A percentile compares a stretch with the other conserved stretches of the same genome.
Evolutionary conservation across 2,888 invertebrate species (phyloP).

Genomic region (Cephonodes hylas): DNA sequence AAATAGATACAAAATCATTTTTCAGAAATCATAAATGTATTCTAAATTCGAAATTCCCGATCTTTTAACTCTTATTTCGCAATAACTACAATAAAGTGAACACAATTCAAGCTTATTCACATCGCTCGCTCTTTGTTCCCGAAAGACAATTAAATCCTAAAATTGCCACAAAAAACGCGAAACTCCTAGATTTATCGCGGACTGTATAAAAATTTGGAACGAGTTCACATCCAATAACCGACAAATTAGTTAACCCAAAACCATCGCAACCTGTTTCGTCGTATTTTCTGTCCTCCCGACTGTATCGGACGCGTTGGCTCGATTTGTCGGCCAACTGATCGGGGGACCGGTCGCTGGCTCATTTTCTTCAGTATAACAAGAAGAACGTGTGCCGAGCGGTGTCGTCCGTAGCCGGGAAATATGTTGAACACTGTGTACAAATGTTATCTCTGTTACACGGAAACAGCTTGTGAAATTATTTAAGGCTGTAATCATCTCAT

Average conservation of each 20-base stretch:
- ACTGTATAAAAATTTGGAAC: not conserved
- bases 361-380: constrained; percentile 30
- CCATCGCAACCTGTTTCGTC: constrained; percentile 31
- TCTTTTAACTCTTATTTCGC: not conserved
- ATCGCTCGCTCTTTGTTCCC: not conserved
- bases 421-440: constrained; percentile 28
- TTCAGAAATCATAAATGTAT: too few relatives aligned
- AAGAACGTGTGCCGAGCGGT: constrained; percentile 32
- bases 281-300: constrained; percentile 20
- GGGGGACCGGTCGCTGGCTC: constrained; percentile 18
- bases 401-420: constrained; percentile 22
- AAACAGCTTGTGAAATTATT: constrained; percentile 8
- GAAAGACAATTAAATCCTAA: not conserved
- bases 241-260: constrained; percentile 35
- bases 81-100: not conserved
- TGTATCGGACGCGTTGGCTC: constrained; percentile 21
- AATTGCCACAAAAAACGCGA: not conserved
- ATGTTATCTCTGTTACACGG: constrained; percentile 3
- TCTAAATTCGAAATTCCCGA: too few relatives aligned
- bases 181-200: not conserved
- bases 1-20: too few relatives aligned
- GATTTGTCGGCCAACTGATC: constrained; percentile 23
- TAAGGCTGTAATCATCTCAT: not conserved
- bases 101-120: not conserved
- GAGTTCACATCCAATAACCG: constrained; percentile 24